phyloP scores from a whole-genome alignment of 2,888 invertebrate species.

The Pelosia muscerda region DNA sequence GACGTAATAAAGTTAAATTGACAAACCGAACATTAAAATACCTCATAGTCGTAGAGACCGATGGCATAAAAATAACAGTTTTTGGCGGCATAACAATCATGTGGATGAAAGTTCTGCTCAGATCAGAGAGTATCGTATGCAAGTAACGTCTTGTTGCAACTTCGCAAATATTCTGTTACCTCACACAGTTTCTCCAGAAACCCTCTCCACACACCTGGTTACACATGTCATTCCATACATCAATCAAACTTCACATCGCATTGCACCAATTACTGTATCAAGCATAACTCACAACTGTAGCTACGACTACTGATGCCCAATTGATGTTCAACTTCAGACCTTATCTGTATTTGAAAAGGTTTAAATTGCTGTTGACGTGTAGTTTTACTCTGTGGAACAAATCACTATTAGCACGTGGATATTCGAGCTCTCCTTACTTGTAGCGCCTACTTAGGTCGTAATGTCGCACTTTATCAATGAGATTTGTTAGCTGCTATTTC shows the following conservation, averaged over 20 bases:
- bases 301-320: slow-evolving; percentile 38
- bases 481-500: slow-evolving; percentile 44
- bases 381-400: slow-evolving; percentile 65
- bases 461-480: slow-evolving; percentile 61
- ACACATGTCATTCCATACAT: slow-evolving; percentile 74
- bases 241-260: slow-evolving; percentile 74
- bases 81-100: neutral
- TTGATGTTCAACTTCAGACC: slow-evolving; percentile 54
- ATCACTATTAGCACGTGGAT: slow-evolving; percentile 72
- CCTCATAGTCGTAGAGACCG: neutral
- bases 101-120: neutral
- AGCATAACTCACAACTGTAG: slow-evolving; percentile 65
- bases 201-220: slow-evolving; percentile 70
- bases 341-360: slow-evolving; percentile 49
- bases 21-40: neutral
- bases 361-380: slow-evolving; percentile 54
- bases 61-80: neutral
- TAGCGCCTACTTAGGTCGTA: slow-evolving; percentile 48
- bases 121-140: slow-evolving; percentile 47
- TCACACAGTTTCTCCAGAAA: slow-evolving; percentile 71
- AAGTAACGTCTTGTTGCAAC: slow-evolving; percentile 42
- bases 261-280: slow-evolving; percentile 72
- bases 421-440: slow-evolving; percentile 62
- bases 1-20: too few species aligned
- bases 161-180: slow-evolving; percentile 58